Conservation (phyloP, 2,113 vertebrate species). For the Macquaria australasica region DNA sequence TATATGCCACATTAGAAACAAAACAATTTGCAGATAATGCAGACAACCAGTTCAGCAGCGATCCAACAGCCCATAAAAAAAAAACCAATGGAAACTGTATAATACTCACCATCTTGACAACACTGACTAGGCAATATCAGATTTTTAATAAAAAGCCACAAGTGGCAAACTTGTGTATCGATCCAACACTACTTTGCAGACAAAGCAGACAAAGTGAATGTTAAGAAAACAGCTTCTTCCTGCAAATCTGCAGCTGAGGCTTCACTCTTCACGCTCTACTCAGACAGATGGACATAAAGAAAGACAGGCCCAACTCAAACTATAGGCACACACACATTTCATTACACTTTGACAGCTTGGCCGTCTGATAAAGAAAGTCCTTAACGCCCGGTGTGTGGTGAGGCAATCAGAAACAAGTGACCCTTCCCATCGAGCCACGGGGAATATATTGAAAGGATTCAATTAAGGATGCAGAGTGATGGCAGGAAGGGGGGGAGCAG, state of each 20-base stretch:
- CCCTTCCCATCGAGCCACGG: slow-evolving; percentile 43
- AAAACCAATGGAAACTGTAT: slow-evolving; percentile 9
- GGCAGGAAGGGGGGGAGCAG: background rate
- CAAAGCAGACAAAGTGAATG: slow-evolving; percentile 14
- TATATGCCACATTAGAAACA: background rate
- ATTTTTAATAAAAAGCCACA: slow-evolving; percentile 22
- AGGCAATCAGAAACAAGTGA: slow-evolving; percentile 61
- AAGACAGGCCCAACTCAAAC: slow-evolving; percentile 19
- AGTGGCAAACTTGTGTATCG: slow-evolving; percentile 6
- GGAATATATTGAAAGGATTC: slow-evolving; percentile 62
- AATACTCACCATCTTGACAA: slow-evolving; percentile 26
- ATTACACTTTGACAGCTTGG: slow-evolving; percentile 30
- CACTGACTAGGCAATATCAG: slow-evolving; percentile 34
- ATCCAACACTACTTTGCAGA: slow-evolving; percentile 26
- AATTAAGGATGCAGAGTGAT: slow-evolving; percentile 60
- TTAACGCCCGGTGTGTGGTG: slow-evolving; percentile 19
- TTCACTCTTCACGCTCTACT: background rate
- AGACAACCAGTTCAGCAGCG: slow-evolving; percentile 11
- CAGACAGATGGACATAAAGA: slow-evolving; percentile 9
- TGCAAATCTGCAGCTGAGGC: background rate
- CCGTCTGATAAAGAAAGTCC: slow-evolving; percentile 35
- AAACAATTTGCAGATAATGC: background rate
- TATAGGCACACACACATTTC: slow-evolving; percentile 9
- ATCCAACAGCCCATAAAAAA: slow-evolving; percentile 4
- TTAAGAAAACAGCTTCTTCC: slow-evolving; percentile 16